A percentile compares a stretch with the other conserved stretches of the same genome.
phyloP scores from a whole-genome alignment of 2,797 vertebrate species.

The Pangasius krempfi region DNA sequence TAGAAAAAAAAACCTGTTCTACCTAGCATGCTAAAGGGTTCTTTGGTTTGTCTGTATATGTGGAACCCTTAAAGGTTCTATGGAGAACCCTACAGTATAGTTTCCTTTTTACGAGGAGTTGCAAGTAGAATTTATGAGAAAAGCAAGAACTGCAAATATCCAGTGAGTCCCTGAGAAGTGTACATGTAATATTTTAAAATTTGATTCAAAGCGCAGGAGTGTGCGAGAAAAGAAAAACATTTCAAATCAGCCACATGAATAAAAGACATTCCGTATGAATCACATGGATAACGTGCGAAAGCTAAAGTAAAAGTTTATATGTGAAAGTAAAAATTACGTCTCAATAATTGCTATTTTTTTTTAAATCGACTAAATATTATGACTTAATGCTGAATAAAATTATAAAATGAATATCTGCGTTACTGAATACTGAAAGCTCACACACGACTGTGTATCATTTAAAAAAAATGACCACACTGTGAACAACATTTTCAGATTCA shows the following conservation, averaged over 20 bases:
- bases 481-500: neutral
- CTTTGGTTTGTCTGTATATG: neutral
- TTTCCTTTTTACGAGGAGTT: neutral
- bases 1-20: neutral
- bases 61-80: neutral
- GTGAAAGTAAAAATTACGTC: neutral
- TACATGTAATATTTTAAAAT: neutral
- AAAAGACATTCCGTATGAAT: neutral
- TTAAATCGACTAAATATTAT: neutral
- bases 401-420: neutral
- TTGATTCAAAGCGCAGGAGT: neutral
- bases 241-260: neutral
- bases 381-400: neutral
- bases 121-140: neutral
- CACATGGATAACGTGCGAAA: neutral
- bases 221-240: neutral
- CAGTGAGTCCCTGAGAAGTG: neutral
- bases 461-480: neutral
- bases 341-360: neutral
- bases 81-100: too few species aligned
- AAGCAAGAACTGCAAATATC: neutral
- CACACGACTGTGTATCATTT: neutral
- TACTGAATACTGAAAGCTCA: neutral
- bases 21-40: neutral
- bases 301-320: neutral